Conservation (phyloP, 2,888 invertebrate genomes). For the Melanchra persicariae region DNA sequence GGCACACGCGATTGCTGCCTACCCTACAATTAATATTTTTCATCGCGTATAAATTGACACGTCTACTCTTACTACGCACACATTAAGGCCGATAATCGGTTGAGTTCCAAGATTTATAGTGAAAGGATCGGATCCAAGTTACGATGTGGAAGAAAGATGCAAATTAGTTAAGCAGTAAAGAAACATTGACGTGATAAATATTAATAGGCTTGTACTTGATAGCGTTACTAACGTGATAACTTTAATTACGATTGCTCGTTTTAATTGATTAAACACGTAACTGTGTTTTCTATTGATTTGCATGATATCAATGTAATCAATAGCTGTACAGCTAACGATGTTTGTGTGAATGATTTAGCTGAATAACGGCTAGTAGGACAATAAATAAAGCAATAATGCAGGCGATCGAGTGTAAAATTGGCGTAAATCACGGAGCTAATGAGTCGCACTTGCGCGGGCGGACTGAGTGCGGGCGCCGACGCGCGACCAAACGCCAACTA, state of each 20-base stretch:
- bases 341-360: slow-evolving; percentile 40
- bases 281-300: slow-evolving; percentile 23
- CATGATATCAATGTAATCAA: slow-evolving; percentile 9
- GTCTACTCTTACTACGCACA: slow-evolving; percentile 47
- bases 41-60: slow-evolving; percentile 49
- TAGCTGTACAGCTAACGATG: slow-evolving; percentile 6
- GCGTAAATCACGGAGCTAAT: slow-evolving; percentile 63
- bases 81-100: slow-evolving; percentile 52
- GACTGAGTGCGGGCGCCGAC: slow-evolving; percentile 45
- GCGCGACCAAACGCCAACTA: slow-evolving; percentile 61
- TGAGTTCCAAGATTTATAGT: slow-evolving; percentile 49
- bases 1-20: slow-evolving; percentile 67
- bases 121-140: slow-evolving; percentile 62
- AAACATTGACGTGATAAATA: slow-evolving; percentile 54
- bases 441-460: slow-evolving; percentile 49
- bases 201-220: slow-evolving; percentile 53
- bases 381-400: slow-evolving; percentile 53
- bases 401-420: slow-evolving; percentile 60
- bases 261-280: slow-evolving; percentile 45
- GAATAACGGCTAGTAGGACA: slow-evolving; percentile 26
- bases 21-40: slow-evolving; percentile 66
- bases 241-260: slow-evolving; percentile 47
- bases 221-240: slow-evolving; percentile 54
- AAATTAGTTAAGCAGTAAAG: slow-evolving; percentile 69
- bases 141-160: slow-evolving; percentile 70